Conservation (phyloP, 2,888 invertebrate species). For the Ochropleura leucogaster region DNA sequence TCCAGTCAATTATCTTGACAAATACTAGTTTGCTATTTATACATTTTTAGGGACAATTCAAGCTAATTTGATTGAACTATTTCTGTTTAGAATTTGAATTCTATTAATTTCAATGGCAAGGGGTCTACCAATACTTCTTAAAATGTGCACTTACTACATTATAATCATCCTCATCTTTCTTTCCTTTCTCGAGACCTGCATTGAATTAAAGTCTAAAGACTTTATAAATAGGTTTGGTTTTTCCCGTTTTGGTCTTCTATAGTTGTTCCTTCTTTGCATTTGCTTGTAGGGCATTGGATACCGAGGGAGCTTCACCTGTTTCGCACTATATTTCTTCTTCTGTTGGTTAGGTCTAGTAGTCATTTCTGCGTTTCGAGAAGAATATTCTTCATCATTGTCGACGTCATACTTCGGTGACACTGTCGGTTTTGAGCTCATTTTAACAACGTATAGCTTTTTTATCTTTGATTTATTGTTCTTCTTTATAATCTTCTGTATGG, state of each 20-base stretch:
- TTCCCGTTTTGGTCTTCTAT: conserved; percentile 74
- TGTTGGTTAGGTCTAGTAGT: conserved; percentile 73
- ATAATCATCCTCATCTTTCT: conserved; percentile 74
- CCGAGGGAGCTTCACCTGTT: conserved; percentile 69
- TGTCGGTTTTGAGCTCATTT: conserved; percentile 71
- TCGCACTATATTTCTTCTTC: conserved; percentile 72
- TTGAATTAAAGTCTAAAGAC: conserved; percentile 83
- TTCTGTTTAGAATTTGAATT: background rate
- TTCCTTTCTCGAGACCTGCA: conserved; percentile 75
- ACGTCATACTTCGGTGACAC: conserved; percentile 56
- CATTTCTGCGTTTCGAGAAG: conserved; percentile 66
- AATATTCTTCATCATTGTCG: conserved; percentile 66
- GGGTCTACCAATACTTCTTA: conserved; percentile 78
- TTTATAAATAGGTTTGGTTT: conserved; percentile 74
- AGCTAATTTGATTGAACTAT: background rate
- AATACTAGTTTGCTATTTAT: background rate
- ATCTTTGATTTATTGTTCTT: conserved; percentile 74
- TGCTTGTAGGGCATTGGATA: conserved; percentile 82
- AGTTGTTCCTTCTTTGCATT: conserved; percentile 68
- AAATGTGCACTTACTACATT: conserved; percentile 77
- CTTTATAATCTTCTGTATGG: conserved; percentile 86
- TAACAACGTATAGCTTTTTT: conserved; percentile 74
- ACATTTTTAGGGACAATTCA: background rate
- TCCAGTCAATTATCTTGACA: background rate
- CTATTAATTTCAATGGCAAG: background rate